phyloP scores from a whole-genome alignment of 2,113 vertebrate species.

The chimpanzee (Pan troglodytes) region NHGRI_mPanTro3-v2.1_pri NC_072401.2:65668001-65668500 shows the following conservation, averaged over 20 bases:
- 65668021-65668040: not conserved
- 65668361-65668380: not conserved
- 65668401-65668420: not conserved
- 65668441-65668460: not conserved
- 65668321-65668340: not conserved
- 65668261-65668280: not conserved
- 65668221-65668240: not conserved
- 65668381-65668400: not conserved
- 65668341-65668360: not conserved
- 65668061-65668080: not conserved
- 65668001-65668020: not conserved
- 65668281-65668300: not conserved
- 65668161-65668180: not conserved
- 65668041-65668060: not conserved
- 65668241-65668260: not conserved
- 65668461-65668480: not conserved
- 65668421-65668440: not conserved
- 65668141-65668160: not conserved
- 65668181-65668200: not conserved
- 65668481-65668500: not conserved
- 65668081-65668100: not conserved
- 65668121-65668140: not conserved
- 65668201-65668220: not conserved
- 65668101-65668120: not conserved
- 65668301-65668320: not conserved